Percentiles rank a stretch among this genome's conserved stretches.
Conservation (phyloP, 2,888 invertebrate genomes). For the Nycteola revayana region DNA sequence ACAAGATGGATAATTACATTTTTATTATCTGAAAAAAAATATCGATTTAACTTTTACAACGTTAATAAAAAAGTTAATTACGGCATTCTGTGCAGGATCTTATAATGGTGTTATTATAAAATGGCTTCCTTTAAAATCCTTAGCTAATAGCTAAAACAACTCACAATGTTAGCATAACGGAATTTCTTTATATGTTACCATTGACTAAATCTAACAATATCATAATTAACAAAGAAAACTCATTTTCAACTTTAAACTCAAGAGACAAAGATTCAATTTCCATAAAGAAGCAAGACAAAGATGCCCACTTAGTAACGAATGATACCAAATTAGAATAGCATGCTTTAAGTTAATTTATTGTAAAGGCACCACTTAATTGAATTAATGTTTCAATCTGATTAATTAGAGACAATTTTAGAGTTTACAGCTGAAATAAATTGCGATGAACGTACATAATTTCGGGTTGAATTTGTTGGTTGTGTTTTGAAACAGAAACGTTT, state of each 20-base stretch:
- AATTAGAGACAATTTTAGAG: conserved; percentile 38
- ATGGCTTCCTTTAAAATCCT: no score
- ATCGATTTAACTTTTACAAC: no score
- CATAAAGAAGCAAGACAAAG: conserved; percentile 1
- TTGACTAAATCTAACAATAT: no score
- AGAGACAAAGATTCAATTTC: background rate
- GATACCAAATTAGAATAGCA: conserved; percentile 37
- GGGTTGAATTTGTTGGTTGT: conserved; percentile 17
- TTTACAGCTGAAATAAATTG: conserved; percentile 35
- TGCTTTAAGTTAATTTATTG: conserved; percentile 38
- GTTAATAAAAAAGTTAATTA: no score
- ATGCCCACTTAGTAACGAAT: conserved; percentile 25
- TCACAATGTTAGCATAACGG: background rate
- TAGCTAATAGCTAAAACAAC: background rate
- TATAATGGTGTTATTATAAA: no score
- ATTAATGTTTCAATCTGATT: conserved; percentile 42
- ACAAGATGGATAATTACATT: no score
- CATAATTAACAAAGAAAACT: background rate
- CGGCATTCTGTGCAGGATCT: no score
- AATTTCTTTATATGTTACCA: background rate
- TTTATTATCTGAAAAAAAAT: no score
- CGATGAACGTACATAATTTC: conserved; percentile 29
- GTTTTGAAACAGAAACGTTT: conserved; percentile 26
- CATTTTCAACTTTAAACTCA: conserved; percentile 10
- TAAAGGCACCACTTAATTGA: conserved; percentile 33